Conservation (phyloP, 2,113 vertebrate genomes). For the Alexandromys fortis region DNA sequence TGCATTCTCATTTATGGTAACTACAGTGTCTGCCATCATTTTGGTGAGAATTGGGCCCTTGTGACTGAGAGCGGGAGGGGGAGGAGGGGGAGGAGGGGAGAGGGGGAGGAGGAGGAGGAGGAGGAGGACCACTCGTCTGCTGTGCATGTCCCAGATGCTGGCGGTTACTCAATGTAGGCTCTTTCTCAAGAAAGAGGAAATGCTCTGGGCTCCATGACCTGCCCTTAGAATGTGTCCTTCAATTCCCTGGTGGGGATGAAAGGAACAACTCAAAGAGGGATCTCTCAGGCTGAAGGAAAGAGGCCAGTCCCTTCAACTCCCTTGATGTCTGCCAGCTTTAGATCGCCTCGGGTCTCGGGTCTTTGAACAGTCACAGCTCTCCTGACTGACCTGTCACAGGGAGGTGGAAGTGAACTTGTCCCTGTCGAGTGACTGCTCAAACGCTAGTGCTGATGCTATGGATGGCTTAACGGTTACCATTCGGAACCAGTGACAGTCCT, state of each 20-base stretch:
- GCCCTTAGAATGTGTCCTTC: too few relatives aligned
- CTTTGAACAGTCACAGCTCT: neutral
- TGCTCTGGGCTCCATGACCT: neutral
- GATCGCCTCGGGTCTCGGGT: accelerated
- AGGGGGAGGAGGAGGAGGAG: neutral
- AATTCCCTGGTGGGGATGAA: accelerated
- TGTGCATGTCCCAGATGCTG: neutral
- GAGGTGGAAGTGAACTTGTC: neutral
- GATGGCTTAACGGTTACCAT: too few relatives aligned
- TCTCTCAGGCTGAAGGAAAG: neutral
- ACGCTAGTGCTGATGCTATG: accelerated
- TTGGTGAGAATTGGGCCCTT: neutral
- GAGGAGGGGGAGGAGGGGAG: neutral
- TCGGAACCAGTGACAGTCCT: accelerated
- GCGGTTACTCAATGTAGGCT: neutral
- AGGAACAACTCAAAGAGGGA: neutral
- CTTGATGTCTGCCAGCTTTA: neutral
- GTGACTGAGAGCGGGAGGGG: neutral
- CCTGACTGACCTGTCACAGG: neutral
- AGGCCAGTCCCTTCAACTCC: too few relatives aligned
- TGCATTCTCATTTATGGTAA: neutral
- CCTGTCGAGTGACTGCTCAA: accelerated
- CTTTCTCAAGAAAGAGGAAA: constrained; percentile 44
- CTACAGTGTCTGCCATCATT: neutral
- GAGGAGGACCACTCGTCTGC: neutral